Conservation (phyloP, 2,797 vertebrate genomes). For the Phataginus tricuspis region DNA sequence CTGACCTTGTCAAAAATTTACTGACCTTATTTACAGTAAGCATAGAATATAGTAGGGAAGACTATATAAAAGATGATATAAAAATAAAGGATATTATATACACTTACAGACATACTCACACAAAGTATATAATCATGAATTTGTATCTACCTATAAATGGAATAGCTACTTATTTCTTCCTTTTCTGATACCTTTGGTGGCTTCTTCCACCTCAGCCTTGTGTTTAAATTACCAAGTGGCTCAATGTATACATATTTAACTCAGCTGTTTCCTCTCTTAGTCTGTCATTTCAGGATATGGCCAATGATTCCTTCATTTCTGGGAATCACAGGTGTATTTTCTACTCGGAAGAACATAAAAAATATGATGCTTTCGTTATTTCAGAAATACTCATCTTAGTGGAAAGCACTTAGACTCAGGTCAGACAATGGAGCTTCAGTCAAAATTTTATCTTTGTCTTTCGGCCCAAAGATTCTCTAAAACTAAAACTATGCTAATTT, state of each 20-base stretch:
- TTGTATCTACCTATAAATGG: neutral
- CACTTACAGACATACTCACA: neutral
- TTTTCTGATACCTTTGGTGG: neutral
- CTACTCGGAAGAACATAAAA: neutral
- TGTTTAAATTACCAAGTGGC: neutral
- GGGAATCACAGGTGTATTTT: neutral
- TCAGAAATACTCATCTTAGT: slow-evolving; percentile 17
- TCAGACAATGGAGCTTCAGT: neutral
- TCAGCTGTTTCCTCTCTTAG: neutral
- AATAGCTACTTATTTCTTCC: neutral
- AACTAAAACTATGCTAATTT: neutral
- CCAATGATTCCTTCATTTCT: neutral
- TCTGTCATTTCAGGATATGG: slow-evolving; percentile 3
- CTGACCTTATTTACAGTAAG: neutral
- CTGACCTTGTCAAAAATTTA: neutral
- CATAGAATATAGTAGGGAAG: neutral
- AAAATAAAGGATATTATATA: neutral
- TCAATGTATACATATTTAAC: neutral
- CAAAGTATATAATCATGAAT: neutral
- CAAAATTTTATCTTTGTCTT: neutral
- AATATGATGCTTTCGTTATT: neutral
- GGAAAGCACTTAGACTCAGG: neutral
- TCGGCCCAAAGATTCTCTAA: neutral
- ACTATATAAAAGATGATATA: neutral
- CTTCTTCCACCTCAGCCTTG: neutral